Conservation (phyloP, 2,888 invertebrate genomes). For the Oscheius sp. region DNA sequence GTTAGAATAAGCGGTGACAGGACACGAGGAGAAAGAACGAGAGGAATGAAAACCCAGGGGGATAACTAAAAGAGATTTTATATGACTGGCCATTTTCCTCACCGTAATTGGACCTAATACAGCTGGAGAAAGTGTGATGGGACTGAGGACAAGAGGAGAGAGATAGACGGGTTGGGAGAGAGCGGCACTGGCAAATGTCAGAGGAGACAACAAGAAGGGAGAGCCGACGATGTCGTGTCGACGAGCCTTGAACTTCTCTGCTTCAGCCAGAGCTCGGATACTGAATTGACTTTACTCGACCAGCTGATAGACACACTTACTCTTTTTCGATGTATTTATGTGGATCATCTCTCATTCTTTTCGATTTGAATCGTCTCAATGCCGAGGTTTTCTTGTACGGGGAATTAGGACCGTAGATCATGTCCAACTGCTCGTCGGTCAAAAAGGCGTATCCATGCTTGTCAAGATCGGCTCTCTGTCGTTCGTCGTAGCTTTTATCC, state of each 20-base stretch:
- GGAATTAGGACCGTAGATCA: slow-evolving; percentile 65
- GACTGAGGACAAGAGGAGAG: slow-evolving; percentile 64
- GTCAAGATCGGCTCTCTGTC: slow-evolving; percentile 65
- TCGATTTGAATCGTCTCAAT: slow-evolving; percentile 50
- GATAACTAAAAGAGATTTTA: slow-evolving; percentile 42
- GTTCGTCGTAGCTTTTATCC: slow-evolving; percentile 60
- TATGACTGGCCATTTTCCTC: no score
- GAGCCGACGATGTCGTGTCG: slow-evolving; percentile 52
- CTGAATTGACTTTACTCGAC: slow-evolving; percentile 42
- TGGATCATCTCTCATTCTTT: slow-evolving; percentile 47
- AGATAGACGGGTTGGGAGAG: slow-evolving; percentile 57
- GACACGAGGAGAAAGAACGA: slow-evolving; percentile 68
- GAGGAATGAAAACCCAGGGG: slow-evolving; percentile 69
- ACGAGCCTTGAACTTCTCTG: slow-evolving; percentile 52
- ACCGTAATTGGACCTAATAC: slow-evolving; percentile 66
- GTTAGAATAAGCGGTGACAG: slow-evolving; percentile 62
- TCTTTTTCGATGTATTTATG: slow-evolving; percentile 53
- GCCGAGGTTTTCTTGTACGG: slow-evolving; percentile 59
- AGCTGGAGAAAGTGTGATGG: slow-evolving; percentile 66
- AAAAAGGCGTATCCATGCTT: slow-evolving; percentile 63
- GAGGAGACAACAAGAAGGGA: slow-evolving; percentile 57
- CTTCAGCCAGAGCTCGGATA: slow-evolving; percentile 58
- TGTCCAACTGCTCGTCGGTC: slow-evolving; percentile 60
- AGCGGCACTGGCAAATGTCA: slow-evolving; percentile 46
- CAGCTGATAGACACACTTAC: slow-evolving; percentile 31